Conservation (phyloP, 2,888 invertebrate species). For the Drosophila kokeensis region DNA sequence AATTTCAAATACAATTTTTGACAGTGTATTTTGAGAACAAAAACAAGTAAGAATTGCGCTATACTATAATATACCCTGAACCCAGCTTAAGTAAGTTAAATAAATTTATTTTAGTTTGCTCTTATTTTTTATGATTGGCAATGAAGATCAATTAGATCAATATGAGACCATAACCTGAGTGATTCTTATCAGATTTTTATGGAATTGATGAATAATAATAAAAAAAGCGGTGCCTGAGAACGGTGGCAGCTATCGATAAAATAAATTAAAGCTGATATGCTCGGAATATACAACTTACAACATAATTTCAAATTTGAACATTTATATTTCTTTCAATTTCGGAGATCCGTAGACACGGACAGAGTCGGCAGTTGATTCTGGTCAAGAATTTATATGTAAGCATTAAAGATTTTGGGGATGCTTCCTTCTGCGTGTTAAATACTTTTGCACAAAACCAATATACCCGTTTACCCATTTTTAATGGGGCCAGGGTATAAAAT, state of each 20-base stretch:
- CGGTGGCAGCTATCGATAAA: background rate
- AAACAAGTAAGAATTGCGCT: conserved; percentile 18
- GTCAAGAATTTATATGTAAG: background rate
- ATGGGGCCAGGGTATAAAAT: background rate
- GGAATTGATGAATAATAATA: background rate
- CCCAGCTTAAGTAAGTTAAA: background rate
- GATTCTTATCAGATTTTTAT: background rate
- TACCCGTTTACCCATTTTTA: background rate
- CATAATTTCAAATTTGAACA: too few relatives aligned
- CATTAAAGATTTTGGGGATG: accelerated
- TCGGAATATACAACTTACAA: background rate
- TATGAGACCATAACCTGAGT: background rate
- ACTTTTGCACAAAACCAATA: background rate
- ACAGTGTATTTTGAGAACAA: conserved; percentile 21
- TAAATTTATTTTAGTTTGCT: background rate
- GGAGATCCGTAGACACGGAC: background rate
- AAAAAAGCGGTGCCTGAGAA: background rate
- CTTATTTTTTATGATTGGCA: background rate
- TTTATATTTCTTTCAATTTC: too few relatives aligned
- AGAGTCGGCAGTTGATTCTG: background rate
- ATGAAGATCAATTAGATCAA: background rate
- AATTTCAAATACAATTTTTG: background rate
- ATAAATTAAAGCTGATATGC: background rate
- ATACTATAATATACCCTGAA: background rate
- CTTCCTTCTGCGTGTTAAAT: background rate